Percentiles rank a stretch among this genome's conserved stretches.
phyloP scores from a whole-genome alignment of 2,888 invertebrate species.

The Phasia obesa region DNA sequence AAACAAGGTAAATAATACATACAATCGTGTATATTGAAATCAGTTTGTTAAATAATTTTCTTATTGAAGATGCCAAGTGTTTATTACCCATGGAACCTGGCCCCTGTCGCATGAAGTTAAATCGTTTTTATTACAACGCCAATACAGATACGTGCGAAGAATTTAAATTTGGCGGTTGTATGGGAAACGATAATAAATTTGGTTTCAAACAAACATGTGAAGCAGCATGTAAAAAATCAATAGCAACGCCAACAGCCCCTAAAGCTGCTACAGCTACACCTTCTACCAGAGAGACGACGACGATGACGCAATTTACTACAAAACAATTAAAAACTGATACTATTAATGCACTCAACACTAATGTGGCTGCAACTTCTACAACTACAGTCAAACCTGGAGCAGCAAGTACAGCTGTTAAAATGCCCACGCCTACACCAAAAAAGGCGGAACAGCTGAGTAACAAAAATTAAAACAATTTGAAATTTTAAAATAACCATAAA shows the following conservation, averaged over 20 bases:
- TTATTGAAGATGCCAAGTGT: constrained; percentile 76
- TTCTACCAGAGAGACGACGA: not conserved
- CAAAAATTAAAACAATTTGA: constrained; percentile 26
- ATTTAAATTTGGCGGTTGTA: constrained; percentile 80
- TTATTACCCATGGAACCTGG: constrained; percentile 77
- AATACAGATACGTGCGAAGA: constrained; percentile 76
- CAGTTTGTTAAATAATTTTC: not conserved
- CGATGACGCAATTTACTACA: not conserved
- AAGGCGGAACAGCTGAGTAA: not conserved
- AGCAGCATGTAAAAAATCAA: constrained; percentile 73
- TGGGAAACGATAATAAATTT: constrained; percentile 79
- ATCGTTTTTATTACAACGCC: constrained; percentile 78
- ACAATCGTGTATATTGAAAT: not conserved
- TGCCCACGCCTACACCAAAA: not conserved
- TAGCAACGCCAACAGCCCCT: not conserved
- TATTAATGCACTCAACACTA: not conserved
- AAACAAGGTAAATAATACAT: constrained; percentile 44
- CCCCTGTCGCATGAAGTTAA: constrained; percentile 79
- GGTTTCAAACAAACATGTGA: constrained; percentile 77
- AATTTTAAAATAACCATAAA: not conserved
- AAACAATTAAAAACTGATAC: constrained; percentile 9
- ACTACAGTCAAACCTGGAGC: not conserved
- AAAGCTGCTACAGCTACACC: constrained; percentile 4
- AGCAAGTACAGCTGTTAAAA: constrained; percentile 28
- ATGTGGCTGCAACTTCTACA: not conserved